These are phyloP conservation scores for Litoditis marina DNA, from an alignment of 2,888 invertebrate genomes.

Conservation along the genomic window DNA sequence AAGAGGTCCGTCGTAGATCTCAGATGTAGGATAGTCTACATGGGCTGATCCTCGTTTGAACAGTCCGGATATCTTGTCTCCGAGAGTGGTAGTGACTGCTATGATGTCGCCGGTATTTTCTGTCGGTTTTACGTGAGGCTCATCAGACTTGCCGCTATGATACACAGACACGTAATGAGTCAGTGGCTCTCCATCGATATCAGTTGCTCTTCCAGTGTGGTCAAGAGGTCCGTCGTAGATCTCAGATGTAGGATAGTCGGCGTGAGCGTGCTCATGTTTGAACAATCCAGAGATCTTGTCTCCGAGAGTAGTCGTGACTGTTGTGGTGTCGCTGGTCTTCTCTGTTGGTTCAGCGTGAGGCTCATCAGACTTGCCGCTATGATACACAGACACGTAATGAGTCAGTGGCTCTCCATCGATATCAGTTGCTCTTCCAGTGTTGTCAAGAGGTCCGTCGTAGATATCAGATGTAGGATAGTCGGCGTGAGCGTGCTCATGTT, in stretches of 20 bases:
- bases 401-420: conserved; percentile 26
- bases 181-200: conserved; percentile 17
- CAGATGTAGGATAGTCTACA: conserved; percentile 25
- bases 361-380: conserved; percentile 25
- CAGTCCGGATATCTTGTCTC: conserved; percentile 16
- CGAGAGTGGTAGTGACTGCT: conserved; percentile 17
- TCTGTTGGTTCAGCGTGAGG: neutral
- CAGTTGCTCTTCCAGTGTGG: conserved; percentile 6
- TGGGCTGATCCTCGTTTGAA: conserved; percentile 22
- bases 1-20: conserved; percentile 25
- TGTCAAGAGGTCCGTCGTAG: conserved; percentile 32
- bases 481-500: conserved; percentile 24
- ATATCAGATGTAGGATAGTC: conserved; percentile 30
- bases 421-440: conserved; percentile 12
- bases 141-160: conserved; percentile 9
- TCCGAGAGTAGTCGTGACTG: conserved; percentile 6
- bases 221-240: neutral
- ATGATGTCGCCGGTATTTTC: conserved; percentile 7
- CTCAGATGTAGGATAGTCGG: conserved; percentile 35
- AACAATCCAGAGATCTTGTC: conserved; percentile 33
- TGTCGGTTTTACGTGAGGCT: conserved; percentile 5
- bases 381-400: conserved; percentile 30
- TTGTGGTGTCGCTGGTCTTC: conserved; percentile 7
- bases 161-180: neutral
- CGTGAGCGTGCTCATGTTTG: conserved; percentile 32